These are phyloP conservation scores for Nesospiza acunhae DNA, from an alignment of 2,113 vertebrate species.

Conservation along the genomic window DNA sequence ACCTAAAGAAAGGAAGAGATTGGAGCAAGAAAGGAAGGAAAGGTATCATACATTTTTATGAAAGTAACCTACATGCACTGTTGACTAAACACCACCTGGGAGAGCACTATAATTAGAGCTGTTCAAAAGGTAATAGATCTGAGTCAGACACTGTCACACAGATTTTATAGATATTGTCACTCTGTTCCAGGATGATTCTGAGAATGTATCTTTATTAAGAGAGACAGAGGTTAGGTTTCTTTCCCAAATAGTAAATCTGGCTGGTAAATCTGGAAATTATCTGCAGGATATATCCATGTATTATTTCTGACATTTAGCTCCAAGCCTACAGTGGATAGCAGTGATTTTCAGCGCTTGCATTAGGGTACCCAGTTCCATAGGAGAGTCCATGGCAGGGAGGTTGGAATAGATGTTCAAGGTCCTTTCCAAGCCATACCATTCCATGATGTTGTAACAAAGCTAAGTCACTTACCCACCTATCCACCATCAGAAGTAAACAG, in stretches of 20 bases:
- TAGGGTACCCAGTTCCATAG: neutral
- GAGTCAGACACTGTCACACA: neutral
- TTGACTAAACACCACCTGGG: neutral
- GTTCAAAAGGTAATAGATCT: neutral
- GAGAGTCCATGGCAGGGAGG: fast-evolving
- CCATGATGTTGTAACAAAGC: neutral
- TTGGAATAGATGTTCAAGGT: neutral
- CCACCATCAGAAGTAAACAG: neutral
- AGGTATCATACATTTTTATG: neutral
- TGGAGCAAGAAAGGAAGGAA: neutral
- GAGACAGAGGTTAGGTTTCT: neutral
- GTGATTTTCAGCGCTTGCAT: neutral
- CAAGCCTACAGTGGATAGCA: neutral
- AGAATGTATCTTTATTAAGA: neutral
- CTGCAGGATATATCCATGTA: neutral
- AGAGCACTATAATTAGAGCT: neutral
- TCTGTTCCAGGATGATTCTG: neutral
- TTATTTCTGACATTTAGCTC: neutral
- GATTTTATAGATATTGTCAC: neutral
- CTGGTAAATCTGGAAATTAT: neutral
- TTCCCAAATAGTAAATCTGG: neutral
- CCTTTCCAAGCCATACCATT: neutral
- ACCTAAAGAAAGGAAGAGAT: neutral
- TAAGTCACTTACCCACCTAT: neutral
- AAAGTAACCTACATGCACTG: neutral